Base-by-base conservation (phyloP, 2,797 vertebrate species). In the Pseudochromis fuscus region DNA sequence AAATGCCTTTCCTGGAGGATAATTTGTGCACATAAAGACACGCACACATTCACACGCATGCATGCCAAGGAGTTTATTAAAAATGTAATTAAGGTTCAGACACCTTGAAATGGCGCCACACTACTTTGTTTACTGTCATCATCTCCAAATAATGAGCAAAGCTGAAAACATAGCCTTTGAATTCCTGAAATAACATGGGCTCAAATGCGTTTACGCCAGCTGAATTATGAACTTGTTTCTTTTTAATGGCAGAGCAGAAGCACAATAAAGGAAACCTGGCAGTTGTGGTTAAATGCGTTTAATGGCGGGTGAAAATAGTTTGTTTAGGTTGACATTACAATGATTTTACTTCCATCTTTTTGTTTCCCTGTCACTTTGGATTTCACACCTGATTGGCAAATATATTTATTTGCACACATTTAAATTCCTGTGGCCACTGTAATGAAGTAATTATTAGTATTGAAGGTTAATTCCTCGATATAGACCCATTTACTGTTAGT, bases 81-180 rank as follows among this genome's bases (percentile, higher is more conserved):
- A 91, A 89, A 83, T 83, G 78, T 87, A 90, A 91, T 91, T 88
- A 89, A 62, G 83, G 86, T 82, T 88, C 86, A 91, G 84, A 82
- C 87, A 89, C 84, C 85, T 89, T 89, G 85, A 91, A 91, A 88
- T 78, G 75, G 76, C 62, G 45, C 86, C 42, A 63, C 75, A 67
- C 72, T 70, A 71, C 86, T 89, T 87, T 89, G 84, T 90, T 85
- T 88, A 84, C 81, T 52, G 49, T 80, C 87, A 65, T 82, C 73
- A 62, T 79, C 70, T 76, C 44, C 52, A 74, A 87, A 88, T 87
- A 90, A 88, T 79, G 77, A 85, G 77, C 58, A 68, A 72, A 74
- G 83, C 58, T 70, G 74, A 62, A 83, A 79, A 73, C 58, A 51
- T 64, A 75, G 46, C 75, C 71, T 84, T 79, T 89, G 83, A 87